Evolutionary conservation across 2,113 vertebrate genomes (phyloP), one percentile per base, ranked within the genome.

Genomic region (Aix galericulata): DNA sequence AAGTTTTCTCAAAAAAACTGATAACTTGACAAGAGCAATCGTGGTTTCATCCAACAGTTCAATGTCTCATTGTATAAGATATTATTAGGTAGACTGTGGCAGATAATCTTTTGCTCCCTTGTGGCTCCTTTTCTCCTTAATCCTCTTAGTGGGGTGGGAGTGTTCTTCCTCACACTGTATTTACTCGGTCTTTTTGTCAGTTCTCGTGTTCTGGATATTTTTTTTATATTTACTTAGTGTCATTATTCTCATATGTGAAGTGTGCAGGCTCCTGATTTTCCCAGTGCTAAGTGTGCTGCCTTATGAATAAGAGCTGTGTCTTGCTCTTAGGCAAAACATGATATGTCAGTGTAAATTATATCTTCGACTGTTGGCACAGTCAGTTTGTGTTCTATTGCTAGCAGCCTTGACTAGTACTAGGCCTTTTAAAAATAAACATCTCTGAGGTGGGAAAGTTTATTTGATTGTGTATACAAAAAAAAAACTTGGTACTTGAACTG

Each of bases 311-410:
- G 56, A 77, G 32, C 60, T 64, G 22, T 69, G 60, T 81, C 79
- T 92, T 64, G 21, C 46, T 84, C 4, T 10, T 90, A 59, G 78
- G 34, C 82, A 93, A 77, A 94, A 88, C 34, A 74, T 25, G 46
- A 86, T 90, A 72, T 18, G 60, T 82, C 36, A 29, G 38, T 86
- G 64, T 75, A 94, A 95, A 68, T 86, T 86, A 86, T 79, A 73
- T 69, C 81, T 83, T 46, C 55, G 48, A 6, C 66, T 91, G 36
- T 20, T 91, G 88, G 62, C 92, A 53, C 36, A 59, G 77, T 53
- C 14, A 3, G 3, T 56, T 11, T 32, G 21, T 91, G n/a, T 84
- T 81, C 76, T 90, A 0, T 86, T 88, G 73, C 88, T 91, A 13
- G 55, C 46, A 34, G 80, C 80, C 62, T 87, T 84, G 34, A 74